Evolutionary conservation across 2,113 vertebrate species (phyloP).

Genomic region (Deroptyus accipitrinus): DNA sequence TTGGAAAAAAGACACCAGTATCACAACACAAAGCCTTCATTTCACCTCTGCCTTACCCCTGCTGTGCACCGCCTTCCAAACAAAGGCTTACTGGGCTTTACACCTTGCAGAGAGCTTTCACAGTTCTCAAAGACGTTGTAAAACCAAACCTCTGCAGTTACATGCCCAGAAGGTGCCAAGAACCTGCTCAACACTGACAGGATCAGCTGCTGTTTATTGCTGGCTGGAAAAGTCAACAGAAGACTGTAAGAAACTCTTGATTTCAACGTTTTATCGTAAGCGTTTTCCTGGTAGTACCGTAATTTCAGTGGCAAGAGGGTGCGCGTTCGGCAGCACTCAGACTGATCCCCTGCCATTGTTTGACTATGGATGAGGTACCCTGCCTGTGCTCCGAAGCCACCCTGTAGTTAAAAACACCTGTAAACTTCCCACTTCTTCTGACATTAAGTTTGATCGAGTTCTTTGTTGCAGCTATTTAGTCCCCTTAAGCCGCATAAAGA

Average conservation of each 20-base stretch:
- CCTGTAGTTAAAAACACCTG: neutral
- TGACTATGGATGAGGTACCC: neutral
- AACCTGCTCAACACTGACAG: neutral
- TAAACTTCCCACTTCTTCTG: neutral
- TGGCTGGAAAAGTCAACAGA: neutral
- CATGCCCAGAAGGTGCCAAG: neutral
- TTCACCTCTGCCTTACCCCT: neutral
- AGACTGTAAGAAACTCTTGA: neutral
- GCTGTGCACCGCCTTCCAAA: neutral
- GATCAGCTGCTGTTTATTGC: neutral
- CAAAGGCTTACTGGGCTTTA: neutral
- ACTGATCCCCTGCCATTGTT: neutral
- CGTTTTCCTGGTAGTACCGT: accelerated
- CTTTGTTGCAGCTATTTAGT: neutral
- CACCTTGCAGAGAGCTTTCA: neutral
- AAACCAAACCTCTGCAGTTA: neutral
- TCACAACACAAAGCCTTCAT: neutral
- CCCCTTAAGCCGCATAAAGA: neutral
- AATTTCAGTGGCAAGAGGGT: too few relatives aligned
- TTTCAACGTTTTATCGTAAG: neutral
- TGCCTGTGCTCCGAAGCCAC: neutral
- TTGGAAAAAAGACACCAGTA: neutral
- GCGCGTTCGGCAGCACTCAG: neutral
- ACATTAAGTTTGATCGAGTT: neutral
- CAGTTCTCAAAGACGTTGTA: neutral